Base-by-base conservation (phyloP, 2,797 vertebrate genomes). In the Hydrolagus colliei region DNA sequence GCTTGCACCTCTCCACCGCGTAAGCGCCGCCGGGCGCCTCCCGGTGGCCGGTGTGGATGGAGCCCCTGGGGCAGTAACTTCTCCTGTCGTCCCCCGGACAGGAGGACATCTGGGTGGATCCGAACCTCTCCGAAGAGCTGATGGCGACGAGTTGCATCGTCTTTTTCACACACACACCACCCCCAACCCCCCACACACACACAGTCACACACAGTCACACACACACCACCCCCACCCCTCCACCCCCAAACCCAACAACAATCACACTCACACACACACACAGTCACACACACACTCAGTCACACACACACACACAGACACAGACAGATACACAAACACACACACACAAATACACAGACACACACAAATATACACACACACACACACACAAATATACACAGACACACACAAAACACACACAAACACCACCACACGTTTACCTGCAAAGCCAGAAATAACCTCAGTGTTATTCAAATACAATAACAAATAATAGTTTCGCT, bases 61-160 rank as follows among this genome's bases (percentile, higher is more conserved):
- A 35, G 8, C 22, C 22, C 11, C 65, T 5, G 2, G 41, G 68
- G 11, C 63, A 52, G 32, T 35, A 71, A 18, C 63, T 41, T 35
- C 79, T 84, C 32, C 3, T 4, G 12, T 35, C 13, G 6, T 63
- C 9, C 27, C 27, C 27, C 3, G 18, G 79, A 20, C 27, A 27
- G 0, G 18, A 84, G 22, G 32, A 41, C 16, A 68, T 18, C 18
- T 84, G 77, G 12, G 27, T 62, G 0, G 79, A 84, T 16, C 32
- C 32, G 1, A 41, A 68, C 65, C 67, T 61, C 62, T 84, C 79
- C 0, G 65, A 41, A 18, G 79, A 84, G 65, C 79, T 71, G 27
- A 84, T 9, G 18, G 79, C 62, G 12, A 84, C 79, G n/a, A 84
- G 79, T 16, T 84, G 79, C 79, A 84, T 84, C 1, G 27, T 27